phyloP scores from a whole-genome alignment of 2,888 invertebrate genomes.

The Nomada lathburiana region DNA sequence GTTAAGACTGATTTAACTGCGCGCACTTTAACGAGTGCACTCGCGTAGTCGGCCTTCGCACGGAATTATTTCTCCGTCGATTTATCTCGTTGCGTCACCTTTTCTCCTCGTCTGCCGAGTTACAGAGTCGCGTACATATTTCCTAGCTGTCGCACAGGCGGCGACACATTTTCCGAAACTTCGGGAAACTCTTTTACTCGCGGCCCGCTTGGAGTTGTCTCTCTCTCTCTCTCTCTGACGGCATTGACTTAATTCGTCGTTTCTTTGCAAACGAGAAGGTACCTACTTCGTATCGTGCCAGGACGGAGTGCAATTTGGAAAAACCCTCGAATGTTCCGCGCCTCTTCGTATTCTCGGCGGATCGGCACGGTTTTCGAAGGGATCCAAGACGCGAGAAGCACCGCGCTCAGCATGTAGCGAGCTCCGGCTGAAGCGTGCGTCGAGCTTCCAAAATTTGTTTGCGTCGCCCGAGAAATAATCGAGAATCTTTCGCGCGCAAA shows the following conservation, averaged over 20 bases:
- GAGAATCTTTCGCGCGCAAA: not conserved
- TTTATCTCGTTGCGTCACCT: constrained; percentile 37
- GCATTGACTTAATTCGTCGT: constrained; percentile 52
- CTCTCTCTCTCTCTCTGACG: not conserved
- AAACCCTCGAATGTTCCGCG: constrained; percentile 8
- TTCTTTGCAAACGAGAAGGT: constrained; percentile 42
- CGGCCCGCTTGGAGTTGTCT: constrained; percentile 3
- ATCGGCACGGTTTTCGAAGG: constrained; percentile 17
- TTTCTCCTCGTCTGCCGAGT: not conserved
- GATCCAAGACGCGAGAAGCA: not conserved
- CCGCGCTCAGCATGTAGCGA: not conserved
- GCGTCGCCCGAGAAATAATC: not conserved
- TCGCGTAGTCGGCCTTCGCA: constrained; percentile 48
- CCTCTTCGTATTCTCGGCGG: not conserved
- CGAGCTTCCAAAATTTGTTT: not conserved
- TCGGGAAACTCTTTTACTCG: constrained; percentile 16
- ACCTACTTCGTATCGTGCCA: not conserved
- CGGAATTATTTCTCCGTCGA: constrained; percentile 29
- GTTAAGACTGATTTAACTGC: constrained; percentile 49
- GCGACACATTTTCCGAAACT: constrained; percentile 3
- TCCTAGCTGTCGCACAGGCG: not conserved
- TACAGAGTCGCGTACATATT: not conserved
- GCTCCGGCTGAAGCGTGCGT: not conserved
- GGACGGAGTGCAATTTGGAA: constrained; percentile 32
- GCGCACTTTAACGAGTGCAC: constrained; percentile 35